Base-by-base conservation (phyloP, 2,797 vertebrate species). In the Liparis tanakae region DNA sequence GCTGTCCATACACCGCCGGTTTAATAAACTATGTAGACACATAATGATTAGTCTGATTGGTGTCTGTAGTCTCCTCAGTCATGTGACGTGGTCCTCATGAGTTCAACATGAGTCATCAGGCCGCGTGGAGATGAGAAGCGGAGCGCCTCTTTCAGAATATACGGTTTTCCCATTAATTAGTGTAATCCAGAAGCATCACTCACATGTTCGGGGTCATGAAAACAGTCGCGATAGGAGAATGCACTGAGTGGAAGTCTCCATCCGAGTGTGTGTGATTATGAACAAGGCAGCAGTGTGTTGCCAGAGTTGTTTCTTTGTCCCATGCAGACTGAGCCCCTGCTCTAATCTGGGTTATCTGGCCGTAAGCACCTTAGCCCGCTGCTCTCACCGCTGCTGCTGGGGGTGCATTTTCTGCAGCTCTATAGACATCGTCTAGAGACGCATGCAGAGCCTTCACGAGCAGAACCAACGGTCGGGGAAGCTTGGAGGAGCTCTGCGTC, bases 341-440 rank as follows among this genome's bases (percentile, higher is more conserved):
- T 79, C 75, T 95, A 95, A 95, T 93, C 94, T 92, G 89, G 85
- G 83, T 93, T 92, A 94, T 95, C 92, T 90, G 90, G 81, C 88
- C 87, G 64, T 87, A 92, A 91, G 90, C 85, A 67, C 81, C 75
- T 92, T 88, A 90, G 89, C 61, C 89, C 88, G 85, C 86, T 89
- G 80, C 73, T 58, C 66, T 68, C 25, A 30, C 25, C 1, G 54
- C 34, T 57, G 59, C 74, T 81, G 79, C 76, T 73, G 57, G 81
- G 82, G 86, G 90, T 80, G 83, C 78, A 77, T n/a, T 69, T 77
- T 85, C 37, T 62, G 8, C 41, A 8, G 67, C 50, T 81, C 65
- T 55, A 67, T 30, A 30, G 25, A 30, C 25, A 4, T 30, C 2
- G 25, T 30, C 25, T 30, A 30, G 25, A 30, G 25, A 30, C 25